Base-by-base conservation (phyloP, 2,113 vertebrate genomes). In the Neogale vison region DNA sequence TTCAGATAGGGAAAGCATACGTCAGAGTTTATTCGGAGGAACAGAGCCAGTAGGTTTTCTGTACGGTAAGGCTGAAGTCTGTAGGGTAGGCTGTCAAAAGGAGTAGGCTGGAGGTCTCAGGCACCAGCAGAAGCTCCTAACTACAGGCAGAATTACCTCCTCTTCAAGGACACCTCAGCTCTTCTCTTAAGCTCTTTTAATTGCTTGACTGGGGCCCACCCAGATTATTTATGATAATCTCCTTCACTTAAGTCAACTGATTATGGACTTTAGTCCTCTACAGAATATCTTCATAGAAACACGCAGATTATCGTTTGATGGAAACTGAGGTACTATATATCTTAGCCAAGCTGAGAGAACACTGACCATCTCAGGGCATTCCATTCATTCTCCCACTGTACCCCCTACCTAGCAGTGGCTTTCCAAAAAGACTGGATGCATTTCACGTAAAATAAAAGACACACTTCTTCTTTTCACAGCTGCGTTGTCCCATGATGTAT, bases 221-320 rank as follows among this genome's bases (percentile, higher is more conserved):
- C 42, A 47, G 31, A 88, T 83, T 52, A 79, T 65, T 84, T 50
- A 92, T 26, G 9, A 52, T 45, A 20, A 81, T 45, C 31, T 3
- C 39, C 21, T 67, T 83, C 83, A 50, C 9, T 34, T 55, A 65
- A 76, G 17, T 72, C 47, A 63, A n/a, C 26, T 42, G 21, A 80
- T 74, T 31, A 92, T 36, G 17, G 26, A 55, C 29, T 67, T 95
- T 55, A 67, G 69, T 93, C 55, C 12, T 92, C 47, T 89, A n/a
- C 18, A 92, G 84, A 65, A 80, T 36, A 72, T 2, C n/a, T 59
- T 59, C 71, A 55, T 2, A 36, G 71, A 21, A 89, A 61, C 29
- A 3, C n/a, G 1, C 24, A 23, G 18, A 52, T 82, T 76, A 52
- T 2, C 3, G 15, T 90, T 72, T 88, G 50, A 29, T 7, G 47